These are phyloP conservation scores for Aquatica leii DNA, from an alignment of 2,888 invertebrate species.

Conservation along the genomic window DNA sequence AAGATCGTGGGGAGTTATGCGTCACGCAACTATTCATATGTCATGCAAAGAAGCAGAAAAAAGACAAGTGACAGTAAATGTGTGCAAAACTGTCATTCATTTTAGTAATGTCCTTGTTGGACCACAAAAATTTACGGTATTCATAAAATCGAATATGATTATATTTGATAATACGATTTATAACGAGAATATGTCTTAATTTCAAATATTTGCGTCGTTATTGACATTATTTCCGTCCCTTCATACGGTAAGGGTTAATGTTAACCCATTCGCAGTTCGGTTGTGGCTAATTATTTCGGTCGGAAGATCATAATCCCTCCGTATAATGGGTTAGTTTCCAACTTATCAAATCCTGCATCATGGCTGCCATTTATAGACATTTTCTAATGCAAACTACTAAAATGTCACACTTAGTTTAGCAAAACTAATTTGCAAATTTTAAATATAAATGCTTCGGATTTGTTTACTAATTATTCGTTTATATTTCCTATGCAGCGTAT, in stretches of 20 bases:
- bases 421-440: no score
- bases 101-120: no score
- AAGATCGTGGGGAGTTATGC: no score
- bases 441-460: no score
- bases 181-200: conserved; percentile 57
- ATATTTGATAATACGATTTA: no score
- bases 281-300: conserved; percentile 61
- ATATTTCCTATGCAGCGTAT: no score
- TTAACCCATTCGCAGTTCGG: conserved; percentile 60
- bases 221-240: conserved; percentile 60
- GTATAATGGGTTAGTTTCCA: conserved; percentile 62
- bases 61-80: conserved; percentile 54
- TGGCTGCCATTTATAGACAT: conserved; percentile 59
- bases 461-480: no score
- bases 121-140: not conserved
- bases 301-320: conserved; percentile 62
- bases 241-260: conserved; percentile 57
- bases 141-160: not conserved
- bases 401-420: no score
- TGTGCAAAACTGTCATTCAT: conserved; percentile 54
- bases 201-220: conserved; percentile 60
- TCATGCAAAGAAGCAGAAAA: conserved; percentile 54
- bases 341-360: conserved; percentile 61
- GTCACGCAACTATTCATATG: conserved; percentile 51
- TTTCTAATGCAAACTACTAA: no score